Conservation (phyloP, 2,113 vertebrate genomes). For the Phylloscopus trochilus region DNA sequence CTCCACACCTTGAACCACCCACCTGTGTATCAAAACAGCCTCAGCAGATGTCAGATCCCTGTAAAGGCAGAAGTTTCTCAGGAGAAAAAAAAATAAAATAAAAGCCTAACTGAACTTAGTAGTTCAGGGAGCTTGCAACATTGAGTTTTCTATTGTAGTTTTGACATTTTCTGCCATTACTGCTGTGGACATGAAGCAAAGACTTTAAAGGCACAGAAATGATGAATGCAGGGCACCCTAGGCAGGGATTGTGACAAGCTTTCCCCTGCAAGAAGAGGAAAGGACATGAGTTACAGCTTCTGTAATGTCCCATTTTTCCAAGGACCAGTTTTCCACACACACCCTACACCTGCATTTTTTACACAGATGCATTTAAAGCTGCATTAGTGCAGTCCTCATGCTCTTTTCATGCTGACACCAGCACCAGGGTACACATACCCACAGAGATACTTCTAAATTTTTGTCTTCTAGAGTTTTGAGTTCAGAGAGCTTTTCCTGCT, state of each 20-base stretch:
- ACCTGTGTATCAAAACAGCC: constrained; percentile 19
- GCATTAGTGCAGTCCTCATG: background rate
- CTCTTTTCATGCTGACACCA: background rate
- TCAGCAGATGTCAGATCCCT: background rate
- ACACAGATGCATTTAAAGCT: background rate
- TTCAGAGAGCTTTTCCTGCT: background rate
- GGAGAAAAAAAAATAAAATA: background rate
- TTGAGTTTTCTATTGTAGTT: background rate
- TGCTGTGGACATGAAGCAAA: background rate
- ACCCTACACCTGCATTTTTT: background rate
- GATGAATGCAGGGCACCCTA: background rate
- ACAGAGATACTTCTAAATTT: background rate
- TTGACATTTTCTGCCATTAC: background rate
- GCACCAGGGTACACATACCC: background rate
- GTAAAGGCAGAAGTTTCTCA: constrained; percentile 4
- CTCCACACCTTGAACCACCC: constrained; percentile 62
- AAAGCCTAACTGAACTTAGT: background rate
- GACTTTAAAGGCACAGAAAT: background rate
- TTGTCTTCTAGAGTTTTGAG: background rate
- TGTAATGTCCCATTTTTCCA: background rate
- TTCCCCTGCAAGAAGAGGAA: background rate
- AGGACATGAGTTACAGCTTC: background rate
- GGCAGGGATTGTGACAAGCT: background rate
- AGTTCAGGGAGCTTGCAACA: background rate
- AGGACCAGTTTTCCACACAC: background rate